Percentiles rank a stretch among this genome's conserved stretches.
Conservation (phyloP, 2,888 invertebrate species). For the Sphecodes monilicornis region DNA sequence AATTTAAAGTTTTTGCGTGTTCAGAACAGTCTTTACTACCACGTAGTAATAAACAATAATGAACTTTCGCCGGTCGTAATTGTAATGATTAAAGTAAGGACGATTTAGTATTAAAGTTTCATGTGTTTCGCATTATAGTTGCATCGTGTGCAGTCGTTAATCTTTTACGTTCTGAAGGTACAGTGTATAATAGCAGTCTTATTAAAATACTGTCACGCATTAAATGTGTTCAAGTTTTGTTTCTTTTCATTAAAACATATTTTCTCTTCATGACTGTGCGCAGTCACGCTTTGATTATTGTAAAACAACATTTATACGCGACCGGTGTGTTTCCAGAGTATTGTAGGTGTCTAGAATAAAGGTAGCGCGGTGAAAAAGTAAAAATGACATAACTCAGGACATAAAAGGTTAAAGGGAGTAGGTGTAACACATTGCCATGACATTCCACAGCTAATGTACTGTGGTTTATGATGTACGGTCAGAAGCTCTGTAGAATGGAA, state of each 20-base stretch:
- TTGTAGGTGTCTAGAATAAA: background rate
- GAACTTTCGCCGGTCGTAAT: conserved; percentile 2
- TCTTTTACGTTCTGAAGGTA: background rate
- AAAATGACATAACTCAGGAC: background rate
- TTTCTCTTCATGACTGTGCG: background rate
- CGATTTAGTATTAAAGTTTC: conserved; percentile 5
- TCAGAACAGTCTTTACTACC: background rate
- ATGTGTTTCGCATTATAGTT: background rate
- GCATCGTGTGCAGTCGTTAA: background rate
- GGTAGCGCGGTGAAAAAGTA: background rate
- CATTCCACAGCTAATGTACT: background rate
- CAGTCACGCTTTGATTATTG: background rate
- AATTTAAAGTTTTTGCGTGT: background rate
- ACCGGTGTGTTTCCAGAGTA: background rate
- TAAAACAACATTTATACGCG: background rate
- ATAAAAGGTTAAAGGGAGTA: conserved; percentile 9
- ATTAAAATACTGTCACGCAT: background rate
- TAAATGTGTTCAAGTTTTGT: background rate
- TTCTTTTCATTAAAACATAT: background rate
- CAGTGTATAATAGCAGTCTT: background rate
- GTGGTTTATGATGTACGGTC: background rate
- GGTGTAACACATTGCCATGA: conserved; percentile 2
- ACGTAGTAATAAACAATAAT: background rate
- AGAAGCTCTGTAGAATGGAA: background rate
- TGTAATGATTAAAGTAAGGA: background rate